Evolutionary conservation across 2,113 vertebrate genomes (phyloP).

Genomic region (Sardina pilchardus): DNA sequence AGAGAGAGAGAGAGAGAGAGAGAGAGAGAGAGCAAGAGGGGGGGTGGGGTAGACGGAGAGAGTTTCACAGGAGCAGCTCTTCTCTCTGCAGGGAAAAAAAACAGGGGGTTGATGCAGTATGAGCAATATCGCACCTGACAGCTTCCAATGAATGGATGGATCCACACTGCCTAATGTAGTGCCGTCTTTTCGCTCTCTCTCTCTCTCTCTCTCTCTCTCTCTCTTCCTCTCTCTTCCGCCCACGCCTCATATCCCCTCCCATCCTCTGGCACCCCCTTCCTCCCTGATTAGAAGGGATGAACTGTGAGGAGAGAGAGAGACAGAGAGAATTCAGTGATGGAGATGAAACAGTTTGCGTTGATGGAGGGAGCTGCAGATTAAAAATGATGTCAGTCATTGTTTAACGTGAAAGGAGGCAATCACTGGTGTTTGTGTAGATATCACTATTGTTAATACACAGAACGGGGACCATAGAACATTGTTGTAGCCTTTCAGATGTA

Average conservation of each 20-base stretch:
- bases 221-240: neutral
- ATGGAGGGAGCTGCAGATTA: neutral
- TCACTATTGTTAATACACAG: neutral
- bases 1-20: too few species aligned
- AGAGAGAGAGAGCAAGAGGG: too few species aligned
- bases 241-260: neutral
- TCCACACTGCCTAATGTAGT: conserved; percentile 34
- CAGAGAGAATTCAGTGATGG: neutral
- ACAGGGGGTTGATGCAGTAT: conserved; percentile 35
- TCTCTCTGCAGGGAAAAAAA: conserved; percentile 23
- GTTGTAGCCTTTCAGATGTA: neutral
- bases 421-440: neutral
- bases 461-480: neutral
- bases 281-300: conserved; percentile 9
- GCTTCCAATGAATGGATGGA: conserved; percentile 40
- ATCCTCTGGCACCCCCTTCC: neutral
- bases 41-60: neutral
- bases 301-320: neutral
- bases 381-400: neutral
- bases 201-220: conserved; percentile 30
- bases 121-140: conserved; percentile 44
- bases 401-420: neutral
- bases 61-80: neutral
- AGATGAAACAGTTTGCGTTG: neutral
- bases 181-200: conserved; percentile 26